A percentile compares a stretch with the other conserved stretches of the same genome.
phyloP scores from a whole-genome alignment of 1,140 invertebrate genomes.

The Teleogryllus occipitalis region DNA sequence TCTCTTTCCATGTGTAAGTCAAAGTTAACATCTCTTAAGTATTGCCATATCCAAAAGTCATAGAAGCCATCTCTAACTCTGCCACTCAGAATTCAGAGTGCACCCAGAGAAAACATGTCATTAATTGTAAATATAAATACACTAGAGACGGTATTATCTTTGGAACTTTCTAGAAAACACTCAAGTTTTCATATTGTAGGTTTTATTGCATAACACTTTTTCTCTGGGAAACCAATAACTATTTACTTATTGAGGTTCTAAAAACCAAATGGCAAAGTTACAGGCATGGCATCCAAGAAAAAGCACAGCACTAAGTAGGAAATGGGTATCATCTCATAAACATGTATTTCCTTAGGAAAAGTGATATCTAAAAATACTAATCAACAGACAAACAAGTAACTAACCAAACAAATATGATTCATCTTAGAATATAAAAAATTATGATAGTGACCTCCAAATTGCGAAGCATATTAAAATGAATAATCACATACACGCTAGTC shows the following conservation, averaged over 20 bases:
- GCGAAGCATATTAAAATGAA: not conserved
- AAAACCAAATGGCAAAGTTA: not conserved
- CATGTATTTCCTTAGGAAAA: not conserved
- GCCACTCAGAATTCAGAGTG: not conserved
- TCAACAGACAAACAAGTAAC: not conserved
- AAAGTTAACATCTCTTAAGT: not conserved
- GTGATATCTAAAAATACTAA: constrained; percentile 2
- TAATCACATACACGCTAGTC: not conserved
- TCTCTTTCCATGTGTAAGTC: not conserved
- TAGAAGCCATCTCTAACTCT: not conserved
- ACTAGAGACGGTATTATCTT: too few relatives aligned
- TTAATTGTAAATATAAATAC: too few relatives aligned
- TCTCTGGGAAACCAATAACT: too few relatives aligned
- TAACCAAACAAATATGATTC: not conserved
- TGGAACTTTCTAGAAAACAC: too few relatives aligned
- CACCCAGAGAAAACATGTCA: too few relatives aligned
- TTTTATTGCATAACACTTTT: too few relatives aligned
- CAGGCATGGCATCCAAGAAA: not conserved
- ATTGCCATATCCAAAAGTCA: not conserved
- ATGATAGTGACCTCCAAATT: not conserved
- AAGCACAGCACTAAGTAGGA: not conserved
- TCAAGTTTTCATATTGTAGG: too few relatives aligned
- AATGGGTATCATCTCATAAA: not conserved
- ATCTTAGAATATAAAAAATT: not conserved
- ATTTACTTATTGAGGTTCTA: not conserved